Conservation (phyloP, 2,113 vertebrate genomes). For the Ctenomys sociabilis region DNA sequence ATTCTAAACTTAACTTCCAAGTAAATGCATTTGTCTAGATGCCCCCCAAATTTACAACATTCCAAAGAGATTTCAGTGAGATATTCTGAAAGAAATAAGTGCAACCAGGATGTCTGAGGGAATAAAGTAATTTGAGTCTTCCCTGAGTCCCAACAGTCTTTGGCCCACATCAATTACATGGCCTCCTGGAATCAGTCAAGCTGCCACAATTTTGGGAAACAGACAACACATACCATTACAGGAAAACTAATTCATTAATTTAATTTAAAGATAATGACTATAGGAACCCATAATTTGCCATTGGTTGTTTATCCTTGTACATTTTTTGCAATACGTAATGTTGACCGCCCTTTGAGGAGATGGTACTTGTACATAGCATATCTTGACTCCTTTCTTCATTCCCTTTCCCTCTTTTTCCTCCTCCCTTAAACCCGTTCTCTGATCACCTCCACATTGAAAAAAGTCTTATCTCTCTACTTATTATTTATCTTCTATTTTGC, state of each 20-base stretch:
- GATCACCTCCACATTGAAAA: neutral
- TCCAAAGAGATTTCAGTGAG: neutral
- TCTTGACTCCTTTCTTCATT: neutral
- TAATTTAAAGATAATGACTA: neutral
- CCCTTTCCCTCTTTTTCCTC: neutral
- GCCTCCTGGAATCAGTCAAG: too few relatives aligned
- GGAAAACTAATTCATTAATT: neutral
- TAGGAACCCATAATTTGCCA: neutral
- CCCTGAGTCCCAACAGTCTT: too few relatives aligned
- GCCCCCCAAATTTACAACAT: neutral
- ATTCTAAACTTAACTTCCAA: conserved; percentile 32
- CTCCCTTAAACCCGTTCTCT: neutral
- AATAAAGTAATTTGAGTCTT: neutral
- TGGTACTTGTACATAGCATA: neutral
- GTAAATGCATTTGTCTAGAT: neutral
- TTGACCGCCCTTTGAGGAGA: neutral
- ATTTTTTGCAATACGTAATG: neutral
- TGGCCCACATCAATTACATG: too few relatives aligned
- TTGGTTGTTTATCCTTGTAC: neutral
- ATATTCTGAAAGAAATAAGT: neutral
- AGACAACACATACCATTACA: neutral
- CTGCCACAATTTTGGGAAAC: neutral
- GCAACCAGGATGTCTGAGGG: neutral
- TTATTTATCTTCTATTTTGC: neutral
- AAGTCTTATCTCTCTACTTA: neutral